phyloP scores from a whole-genome alignment of 2,113 vertebrate species.

The Cranoglanis bouderius region DNA sequence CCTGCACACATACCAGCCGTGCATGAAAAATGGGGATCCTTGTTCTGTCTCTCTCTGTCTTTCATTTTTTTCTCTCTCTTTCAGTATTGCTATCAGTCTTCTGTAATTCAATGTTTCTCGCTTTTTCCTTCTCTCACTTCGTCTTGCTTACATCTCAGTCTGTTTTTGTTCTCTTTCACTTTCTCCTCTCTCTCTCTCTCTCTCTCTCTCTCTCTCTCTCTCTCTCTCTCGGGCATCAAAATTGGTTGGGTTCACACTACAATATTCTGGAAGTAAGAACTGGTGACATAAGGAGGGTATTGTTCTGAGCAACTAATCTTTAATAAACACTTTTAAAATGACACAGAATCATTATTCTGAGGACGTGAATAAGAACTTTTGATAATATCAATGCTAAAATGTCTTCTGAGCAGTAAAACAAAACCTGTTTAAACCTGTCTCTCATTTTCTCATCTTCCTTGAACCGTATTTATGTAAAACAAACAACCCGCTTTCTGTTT shows the following conservation, averaged over 20 bases:
- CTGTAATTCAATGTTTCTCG: neutral
- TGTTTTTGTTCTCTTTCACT: neutral
- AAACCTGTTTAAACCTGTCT: neutral
- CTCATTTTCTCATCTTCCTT: neutral
- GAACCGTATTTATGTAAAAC: neutral
- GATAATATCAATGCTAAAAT: neutral
- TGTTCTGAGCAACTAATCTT: neutral
- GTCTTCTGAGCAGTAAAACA: neutral
- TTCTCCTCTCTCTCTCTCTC: neutral
- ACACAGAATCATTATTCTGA: neutral
- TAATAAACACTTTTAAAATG: neutral
- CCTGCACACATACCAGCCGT: neutral
- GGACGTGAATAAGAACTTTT: neutral
- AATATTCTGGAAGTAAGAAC: neutral
- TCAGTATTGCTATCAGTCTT: constrained; percentile 6
- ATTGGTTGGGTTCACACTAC: neutral
- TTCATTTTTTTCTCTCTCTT: neutral
- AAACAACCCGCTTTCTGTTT: neutral
- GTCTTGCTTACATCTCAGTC: neutral
- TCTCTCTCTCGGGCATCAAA: neutral
- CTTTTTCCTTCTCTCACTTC: neutral
- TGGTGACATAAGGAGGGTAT: neutral
- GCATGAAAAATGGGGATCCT: neutral
- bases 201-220: neutral
- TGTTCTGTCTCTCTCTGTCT: neutral